These are phyloP conservation scores for Halichoeres trimaculatus DNA, from an alignment of 2,113 vertebrate species.

Conservation along the genomic window DNA sequence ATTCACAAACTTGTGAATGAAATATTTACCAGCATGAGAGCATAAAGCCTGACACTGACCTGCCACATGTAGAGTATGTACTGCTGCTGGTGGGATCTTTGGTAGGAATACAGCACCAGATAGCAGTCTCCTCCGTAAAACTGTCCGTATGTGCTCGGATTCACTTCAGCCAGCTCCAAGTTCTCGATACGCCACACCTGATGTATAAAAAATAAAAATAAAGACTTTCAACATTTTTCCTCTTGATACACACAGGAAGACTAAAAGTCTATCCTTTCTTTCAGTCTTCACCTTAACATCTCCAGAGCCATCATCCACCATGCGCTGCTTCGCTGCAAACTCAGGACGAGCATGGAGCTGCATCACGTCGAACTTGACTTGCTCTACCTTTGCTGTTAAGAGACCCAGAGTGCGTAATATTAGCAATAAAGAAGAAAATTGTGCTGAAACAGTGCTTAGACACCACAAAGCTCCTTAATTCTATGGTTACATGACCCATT, in stretches of 20 bases:
- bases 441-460: not conserved
- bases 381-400: slow-evolving; percentile 88
- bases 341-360: slow-evolving; percentile 89
- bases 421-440: not conserved
- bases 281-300: slow-evolving; percentile 84
- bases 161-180: slow-evolving; percentile 85
- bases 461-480: too few relatives aligned
- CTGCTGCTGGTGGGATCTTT: slow-evolving; percentile 79
- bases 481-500: too few relatives aligned
- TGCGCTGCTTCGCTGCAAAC: slow-evolving; percentile 89
- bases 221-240: not conserved
- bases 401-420: not conserved
- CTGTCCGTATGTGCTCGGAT: slow-evolving; percentile 85
- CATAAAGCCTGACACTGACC: slow-evolving; percentile 71
- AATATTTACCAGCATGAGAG: not conserved
- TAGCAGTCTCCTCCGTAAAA: slow-evolving; percentile 95
- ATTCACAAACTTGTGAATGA: too few relatives aligned
- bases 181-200: slow-evolving; percentile 92
- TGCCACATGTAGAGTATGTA: slow-evolving; percentile 94
- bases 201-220: not conserved
- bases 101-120: slow-evolving; percentile 90
- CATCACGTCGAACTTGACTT: slow-evolving; percentile 89
- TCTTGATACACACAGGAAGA: not conserved
- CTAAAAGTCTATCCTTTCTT: not conserved
- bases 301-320: slow-evolving; percentile 91